These are phyloP conservation scores for Calypte anna DNA, from an alignment of 2,113 vertebrate species.

Conservation along the genomic window DNA sequence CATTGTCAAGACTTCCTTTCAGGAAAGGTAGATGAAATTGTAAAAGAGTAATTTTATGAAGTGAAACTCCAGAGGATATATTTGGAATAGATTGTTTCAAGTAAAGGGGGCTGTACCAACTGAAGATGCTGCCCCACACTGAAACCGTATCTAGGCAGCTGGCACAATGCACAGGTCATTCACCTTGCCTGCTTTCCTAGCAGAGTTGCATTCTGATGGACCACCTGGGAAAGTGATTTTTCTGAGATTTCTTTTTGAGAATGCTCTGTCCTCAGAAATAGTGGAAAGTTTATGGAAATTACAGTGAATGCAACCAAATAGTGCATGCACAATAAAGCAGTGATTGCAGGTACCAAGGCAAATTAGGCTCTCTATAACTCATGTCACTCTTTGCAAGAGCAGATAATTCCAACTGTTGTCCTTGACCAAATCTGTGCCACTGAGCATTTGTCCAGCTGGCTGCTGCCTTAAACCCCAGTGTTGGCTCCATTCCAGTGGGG, in stretches of 20 bases:
- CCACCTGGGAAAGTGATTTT: background rate
- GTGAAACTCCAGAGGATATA: background rate
- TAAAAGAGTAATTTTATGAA: background rate
- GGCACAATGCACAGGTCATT: background rate
- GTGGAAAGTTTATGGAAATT: conserved; percentile 18
- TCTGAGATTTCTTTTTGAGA: background rate
- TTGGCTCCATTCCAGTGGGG: background rate
- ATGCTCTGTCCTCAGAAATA: background rate
- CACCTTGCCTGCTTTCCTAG: background rate
- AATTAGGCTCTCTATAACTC: conserved; percentile 22
- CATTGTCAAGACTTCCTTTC: background rate
- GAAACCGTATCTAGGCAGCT: background rate
- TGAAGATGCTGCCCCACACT: background rate
- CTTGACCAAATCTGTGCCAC: background rate
- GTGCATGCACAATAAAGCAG: conserved; percentile 6
- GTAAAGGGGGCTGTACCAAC: background rate
- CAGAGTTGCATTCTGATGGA: background rate
- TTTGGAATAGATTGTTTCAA: background rate
- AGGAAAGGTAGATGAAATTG: background rate
- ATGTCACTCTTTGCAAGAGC: background rate
- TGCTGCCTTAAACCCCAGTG: background rate
- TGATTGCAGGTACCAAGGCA: conserved; percentile 30
- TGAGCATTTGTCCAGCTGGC: conserved; percentile 41
- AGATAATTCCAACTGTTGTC: conserved; percentile 24
- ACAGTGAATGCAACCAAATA: background rate